Percentiles rank a stretch among this genome's conserved stretches.
Evolutionary conservation across 2,113 vertebrate species (phyloP).

Genomic region (Dinomys branickii): DNA sequence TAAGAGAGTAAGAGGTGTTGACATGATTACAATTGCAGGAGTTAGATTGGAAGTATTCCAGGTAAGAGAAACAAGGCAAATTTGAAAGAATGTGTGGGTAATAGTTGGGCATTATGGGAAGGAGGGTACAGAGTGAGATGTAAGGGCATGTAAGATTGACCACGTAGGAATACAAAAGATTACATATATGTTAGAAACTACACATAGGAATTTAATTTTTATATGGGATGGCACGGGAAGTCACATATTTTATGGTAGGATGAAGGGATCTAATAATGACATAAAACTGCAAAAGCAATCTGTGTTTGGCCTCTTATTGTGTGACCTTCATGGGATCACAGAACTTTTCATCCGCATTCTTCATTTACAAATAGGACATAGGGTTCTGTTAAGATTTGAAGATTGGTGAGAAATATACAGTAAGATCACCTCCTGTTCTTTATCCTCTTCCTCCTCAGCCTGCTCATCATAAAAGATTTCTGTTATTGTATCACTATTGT

Average conservation of each 20-base stretch:
- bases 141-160: background rate
- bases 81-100: background rate
- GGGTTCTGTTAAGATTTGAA: constrained; percentile 14
- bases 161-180: background rate
- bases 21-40: background rate
- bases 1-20: background rate
- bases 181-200: background rate
- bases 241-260: background rate
- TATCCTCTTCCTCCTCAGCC: background rate
- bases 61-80: background rate
- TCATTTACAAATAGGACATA: background rate
- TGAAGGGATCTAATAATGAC: background rate
- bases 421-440: background rate
- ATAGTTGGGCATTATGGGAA: background rate
- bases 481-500: background rate
- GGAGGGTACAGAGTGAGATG: background rate
- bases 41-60: background rate
- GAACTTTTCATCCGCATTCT: background rate
- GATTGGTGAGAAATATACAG: background rate
- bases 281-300: background rate
- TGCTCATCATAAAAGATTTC: background rate
- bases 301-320: background rate
- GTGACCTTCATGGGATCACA: background rate
- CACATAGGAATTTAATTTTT: background rate
- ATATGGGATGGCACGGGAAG: background rate